These are phyloP conservation scores for Brachyistius frenatus DNA, from an alignment of 2,113 vertebrate species.

Conservation along the genomic window DNA sequence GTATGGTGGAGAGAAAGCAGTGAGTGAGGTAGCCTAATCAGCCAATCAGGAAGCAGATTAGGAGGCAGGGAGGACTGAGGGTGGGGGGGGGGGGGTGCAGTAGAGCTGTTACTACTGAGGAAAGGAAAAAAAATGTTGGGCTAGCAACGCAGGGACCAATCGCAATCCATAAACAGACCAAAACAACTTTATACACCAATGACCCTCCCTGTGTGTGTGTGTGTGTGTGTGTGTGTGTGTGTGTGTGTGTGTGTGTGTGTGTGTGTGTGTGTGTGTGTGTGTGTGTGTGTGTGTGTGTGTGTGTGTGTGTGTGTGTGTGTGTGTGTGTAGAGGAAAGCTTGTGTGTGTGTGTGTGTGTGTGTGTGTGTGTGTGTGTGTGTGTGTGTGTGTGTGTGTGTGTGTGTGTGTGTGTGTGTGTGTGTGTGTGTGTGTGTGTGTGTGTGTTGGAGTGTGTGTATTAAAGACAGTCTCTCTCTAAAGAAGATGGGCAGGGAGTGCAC, in stretches of 20 bases:
- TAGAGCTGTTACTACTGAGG: slow-evolving; percentile 74
- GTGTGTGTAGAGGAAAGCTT: no score
- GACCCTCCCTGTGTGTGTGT: slow-evolving; percentile 65
- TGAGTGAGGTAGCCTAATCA: slow-evolving; percentile 71
- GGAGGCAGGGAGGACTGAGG: slow-evolving; percentile 23
- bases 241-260: no score
- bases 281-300: no score
- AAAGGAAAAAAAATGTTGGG: slow-evolving; percentile 53
- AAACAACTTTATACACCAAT: slow-evolving; percentile 84
- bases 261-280: no score
- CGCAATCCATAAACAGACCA: slow-evolving; percentile 79
- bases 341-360: slow-evolving; percentile 38
- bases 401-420: slow-evolving; percentile 36
- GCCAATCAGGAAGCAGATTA: slow-evolving; percentile 81
- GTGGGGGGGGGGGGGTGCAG: slow-evolving; percentile 50
- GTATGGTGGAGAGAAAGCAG: slow-evolving; percentile 63
- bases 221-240: slow-evolving; percentile 10
- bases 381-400: slow-evolving; percentile 38
- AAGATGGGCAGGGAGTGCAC: slow-evolving; percentile 62
- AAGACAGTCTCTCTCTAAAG: slow-evolving; percentile 57
- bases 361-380: slow-evolving; percentile 39
- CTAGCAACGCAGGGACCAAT: slow-evolving; percentile 85
- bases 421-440: slow-evolving; percentile 51
- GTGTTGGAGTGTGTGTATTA: slow-evolving; percentile 19
- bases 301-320: neutral